Conservation (phyloP, 2,113 vertebrate genomes). For the Mus spicilegus region DNA sequence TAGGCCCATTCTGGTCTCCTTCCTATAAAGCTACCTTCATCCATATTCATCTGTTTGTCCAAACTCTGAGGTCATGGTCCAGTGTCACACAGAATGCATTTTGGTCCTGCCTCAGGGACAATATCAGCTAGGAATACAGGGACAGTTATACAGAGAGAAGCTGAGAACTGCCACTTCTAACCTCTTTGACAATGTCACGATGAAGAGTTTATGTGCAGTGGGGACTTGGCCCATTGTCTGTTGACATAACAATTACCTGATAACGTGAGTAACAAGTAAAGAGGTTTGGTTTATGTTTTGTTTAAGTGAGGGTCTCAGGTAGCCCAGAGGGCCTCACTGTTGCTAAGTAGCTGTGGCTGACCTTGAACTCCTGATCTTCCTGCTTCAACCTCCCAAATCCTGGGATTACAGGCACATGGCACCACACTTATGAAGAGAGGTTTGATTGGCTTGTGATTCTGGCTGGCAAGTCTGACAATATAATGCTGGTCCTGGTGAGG, state of each 20-base stretch:
- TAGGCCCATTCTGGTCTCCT: neutral
- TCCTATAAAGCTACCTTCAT: neutral
- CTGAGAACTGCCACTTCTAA: neutral
- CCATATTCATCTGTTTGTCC: neutral
- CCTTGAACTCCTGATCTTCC: neutral
- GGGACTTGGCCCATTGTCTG: neutral
- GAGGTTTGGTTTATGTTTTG: neutral
- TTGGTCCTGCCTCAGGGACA: neutral
- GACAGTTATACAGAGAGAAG: neutral
- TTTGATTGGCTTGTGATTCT: neutral
- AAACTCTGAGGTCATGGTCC: neutral
- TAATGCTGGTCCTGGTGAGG: neutral
- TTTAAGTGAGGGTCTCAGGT: neutral
- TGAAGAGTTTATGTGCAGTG: neutral
- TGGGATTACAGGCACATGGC: neutral
- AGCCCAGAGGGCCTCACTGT: neutral
- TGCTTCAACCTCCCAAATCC: neutral
- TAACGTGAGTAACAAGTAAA: neutral
- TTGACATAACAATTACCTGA: neutral
- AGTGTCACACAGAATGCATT: neutral
- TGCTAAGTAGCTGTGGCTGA: neutral
- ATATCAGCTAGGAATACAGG: constrained; percentile 7
- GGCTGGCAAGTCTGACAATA: neutral
- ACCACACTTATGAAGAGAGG: neutral
- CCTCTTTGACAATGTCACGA: neutral